These are phyloP conservation scores for Erebia ligea DNA, from an alignment of 2,888 invertebrate genomes.

Conservation along the genomic window DNA sequence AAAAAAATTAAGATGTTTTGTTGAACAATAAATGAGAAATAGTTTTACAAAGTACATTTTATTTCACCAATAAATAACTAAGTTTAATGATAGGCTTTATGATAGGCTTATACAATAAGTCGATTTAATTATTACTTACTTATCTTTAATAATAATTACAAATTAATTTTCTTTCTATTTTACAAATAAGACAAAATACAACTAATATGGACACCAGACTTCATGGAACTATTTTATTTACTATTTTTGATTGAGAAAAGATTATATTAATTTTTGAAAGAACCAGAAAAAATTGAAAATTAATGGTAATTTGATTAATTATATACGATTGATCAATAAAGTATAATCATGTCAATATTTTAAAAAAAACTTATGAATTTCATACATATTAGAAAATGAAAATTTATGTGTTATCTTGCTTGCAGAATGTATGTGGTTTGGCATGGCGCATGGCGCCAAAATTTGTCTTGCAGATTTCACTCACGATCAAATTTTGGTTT, in stretches of 20 bases:
- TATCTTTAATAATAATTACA: slow-evolving; percentile 30
- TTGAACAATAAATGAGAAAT: slow-evolving; percentile 6
- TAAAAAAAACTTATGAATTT: slow-evolving; percentile 1
- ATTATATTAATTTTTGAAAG: neutral
- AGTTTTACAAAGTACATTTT: slow-evolving; percentile 39
- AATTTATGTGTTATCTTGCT: too few relatives aligned
- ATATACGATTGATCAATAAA: neutral
- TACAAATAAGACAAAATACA: neutral
- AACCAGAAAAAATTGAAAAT: neutral
- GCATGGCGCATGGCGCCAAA: too few relatives aligned
- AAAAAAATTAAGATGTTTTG: too few relatives aligned
- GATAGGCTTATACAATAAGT: slow-evolving; percentile 29
- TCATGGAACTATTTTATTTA: neutral
- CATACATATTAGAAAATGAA: neutral
- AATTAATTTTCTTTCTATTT: slow-evolving; percentile 7
- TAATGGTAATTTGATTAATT: neutral
- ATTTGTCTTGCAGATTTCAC: too few relatives aligned
- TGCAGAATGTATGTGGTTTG: too few relatives aligned
- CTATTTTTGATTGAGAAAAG: neutral
- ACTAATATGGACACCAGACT: slow-evolving; percentile 15
- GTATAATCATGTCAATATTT: neutral
- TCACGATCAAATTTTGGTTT: too few relatives aligned
- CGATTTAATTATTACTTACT: slow-evolving; percentile 30
- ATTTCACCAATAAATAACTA: slow-evolving; percentile 49
- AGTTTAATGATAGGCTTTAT: too few relatives aligned